Conservation (phyloP, 1,140 invertebrate genomes). For the Drosophila cardini region DNA sequence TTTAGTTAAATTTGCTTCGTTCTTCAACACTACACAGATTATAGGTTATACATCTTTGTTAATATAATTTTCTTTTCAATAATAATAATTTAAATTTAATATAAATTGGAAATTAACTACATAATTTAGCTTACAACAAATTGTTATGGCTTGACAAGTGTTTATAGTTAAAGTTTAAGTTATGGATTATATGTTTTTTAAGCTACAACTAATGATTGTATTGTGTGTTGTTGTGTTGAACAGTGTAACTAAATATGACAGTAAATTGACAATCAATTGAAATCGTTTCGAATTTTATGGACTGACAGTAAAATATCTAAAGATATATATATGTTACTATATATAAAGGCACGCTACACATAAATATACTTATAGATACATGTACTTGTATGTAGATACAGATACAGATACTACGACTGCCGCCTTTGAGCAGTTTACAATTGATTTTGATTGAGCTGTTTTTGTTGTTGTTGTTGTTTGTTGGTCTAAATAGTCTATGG, state of each 20-base stretch:
- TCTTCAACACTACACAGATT: slow-evolving; percentile 46
- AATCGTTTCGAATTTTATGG: slow-evolving; percentile 13
- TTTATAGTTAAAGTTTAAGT: slow-evolving; percentile 32
- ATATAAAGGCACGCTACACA: slow-evolving; percentile 55
- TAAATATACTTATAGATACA: slow-evolving; percentile 38
- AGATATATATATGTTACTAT: slow-evolving; percentile 13
- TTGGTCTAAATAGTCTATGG: slow-evolving; percentile 11
- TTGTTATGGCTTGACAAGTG: neutral
- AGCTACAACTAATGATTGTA: slow-evolving; percentile 48
- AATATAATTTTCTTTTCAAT: neutral
- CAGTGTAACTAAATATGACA: slow-evolving; percentile 34
- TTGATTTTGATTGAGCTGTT: slow-evolving; percentile 39
- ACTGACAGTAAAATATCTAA: slow-evolving; percentile 5
- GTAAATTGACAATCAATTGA: slow-evolving; percentile 4
- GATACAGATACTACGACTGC: slow-evolving; percentile 69
- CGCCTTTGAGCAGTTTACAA: slow-evolving; percentile 61
- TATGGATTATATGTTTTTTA: slow-evolving; percentile 17
- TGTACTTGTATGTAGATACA: slow-evolving; percentile 21
- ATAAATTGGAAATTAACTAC: slow-evolving; percentile 18
- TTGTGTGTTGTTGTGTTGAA: slow-evolving; percentile 18
- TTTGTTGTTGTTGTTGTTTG: slow-evolving; percentile 40
- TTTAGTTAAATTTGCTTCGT: slow-evolving; percentile 11
- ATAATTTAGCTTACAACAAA: slow-evolving; percentile 25
- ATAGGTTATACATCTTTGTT: neutral
- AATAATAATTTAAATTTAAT: slow-evolving; percentile 18